Percentiles rank a stretch among this genome's conserved stretches.
These are phyloP conservation scores for Muscicapa comitata DNA, from an alignment of 2,797 vertebrate species.

Conservation along the genomic window DNA sequence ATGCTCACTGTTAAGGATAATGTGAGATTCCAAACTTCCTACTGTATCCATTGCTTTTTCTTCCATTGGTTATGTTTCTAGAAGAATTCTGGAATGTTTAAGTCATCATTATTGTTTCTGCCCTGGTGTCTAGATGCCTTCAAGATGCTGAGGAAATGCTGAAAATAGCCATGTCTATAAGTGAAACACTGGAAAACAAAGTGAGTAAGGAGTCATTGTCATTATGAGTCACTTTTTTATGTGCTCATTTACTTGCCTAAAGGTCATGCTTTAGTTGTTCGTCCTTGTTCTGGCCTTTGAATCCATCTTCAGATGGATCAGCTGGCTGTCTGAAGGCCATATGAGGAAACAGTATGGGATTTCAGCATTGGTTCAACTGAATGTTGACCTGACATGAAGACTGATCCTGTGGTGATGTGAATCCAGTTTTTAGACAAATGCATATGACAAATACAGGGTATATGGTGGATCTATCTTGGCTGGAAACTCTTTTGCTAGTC, in stretches of 20 bases:
- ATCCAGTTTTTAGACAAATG: background rate
- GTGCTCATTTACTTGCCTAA: background rate
- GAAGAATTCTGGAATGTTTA: background rate
- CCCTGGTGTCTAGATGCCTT: constrained; percentile 79
- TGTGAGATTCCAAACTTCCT: background rate
- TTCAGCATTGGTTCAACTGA: background rate
- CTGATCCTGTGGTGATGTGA: background rate
- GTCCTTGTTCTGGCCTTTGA: background rate
- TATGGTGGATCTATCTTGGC: background rate
- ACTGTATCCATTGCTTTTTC: background rate
- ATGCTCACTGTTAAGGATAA: background rate
- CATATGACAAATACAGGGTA: background rate
- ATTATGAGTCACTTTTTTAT: background rate
- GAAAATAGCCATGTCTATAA: constrained; percentile 83
- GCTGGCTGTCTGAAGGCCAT: background rate
- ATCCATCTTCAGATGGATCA: background rate
- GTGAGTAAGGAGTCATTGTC: constrained; percentile 69
- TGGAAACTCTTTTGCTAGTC: background rate
- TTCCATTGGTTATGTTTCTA: background rate
- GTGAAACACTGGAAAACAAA: constrained; percentile 83
- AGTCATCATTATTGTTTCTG: background rate
- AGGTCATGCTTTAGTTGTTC: background rate
- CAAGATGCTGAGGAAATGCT: constrained; percentile 90
- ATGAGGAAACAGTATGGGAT: background rate
- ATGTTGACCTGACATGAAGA: background rate